Percentiles rank a stretch among this genome's conserved stretches.
Evolutionary conservation across 2,888 invertebrate species (phyloP).

Genomic region (Drosophila yooni): DNA sequence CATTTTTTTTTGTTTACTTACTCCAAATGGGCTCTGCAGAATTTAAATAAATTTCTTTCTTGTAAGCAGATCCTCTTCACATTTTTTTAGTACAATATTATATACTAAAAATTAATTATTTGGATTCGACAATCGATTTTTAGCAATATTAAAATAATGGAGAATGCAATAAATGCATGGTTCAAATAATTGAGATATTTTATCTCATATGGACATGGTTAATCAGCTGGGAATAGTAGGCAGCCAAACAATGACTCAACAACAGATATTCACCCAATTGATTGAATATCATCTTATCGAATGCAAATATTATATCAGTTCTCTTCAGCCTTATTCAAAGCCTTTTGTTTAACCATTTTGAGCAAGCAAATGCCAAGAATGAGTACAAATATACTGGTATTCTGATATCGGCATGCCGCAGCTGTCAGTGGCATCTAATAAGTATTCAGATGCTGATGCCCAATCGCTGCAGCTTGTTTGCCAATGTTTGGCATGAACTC

Average conservation of each 20-base stretch:
- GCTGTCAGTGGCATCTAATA: constrained; percentile 36
- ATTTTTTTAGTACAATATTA: neutral
- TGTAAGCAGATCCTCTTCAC: neutral
- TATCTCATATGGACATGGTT: neutral
- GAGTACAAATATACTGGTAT: constrained; percentile 25
- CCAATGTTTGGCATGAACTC: constrained; percentile 41
- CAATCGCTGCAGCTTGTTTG: constrained; percentile 21
- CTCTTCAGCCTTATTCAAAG: neutral
- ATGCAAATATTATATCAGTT: neutral
- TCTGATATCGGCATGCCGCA: constrained; percentile 4
- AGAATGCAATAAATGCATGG: neutral
- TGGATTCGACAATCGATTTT: too few species aligned
- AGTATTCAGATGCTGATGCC: constrained; percentile 27
- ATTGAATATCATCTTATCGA: neutral
- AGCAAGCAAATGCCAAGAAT: neutral
- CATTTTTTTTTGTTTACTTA: too few species aligned
- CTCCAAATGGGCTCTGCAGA: too few species aligned
- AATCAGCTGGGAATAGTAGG: neutral
- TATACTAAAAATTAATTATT: neutral
- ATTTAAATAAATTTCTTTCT: neutral
- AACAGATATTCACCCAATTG: neutral
- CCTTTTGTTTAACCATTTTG: constrained; percentile 2
- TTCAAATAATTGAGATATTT: neutral
- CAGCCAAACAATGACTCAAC: neutral
- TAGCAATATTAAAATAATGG: neutral